phyloP scores from a whole-genome alignment of 1,140 invertebrate species.

The Pantala flavescens region DNA sequence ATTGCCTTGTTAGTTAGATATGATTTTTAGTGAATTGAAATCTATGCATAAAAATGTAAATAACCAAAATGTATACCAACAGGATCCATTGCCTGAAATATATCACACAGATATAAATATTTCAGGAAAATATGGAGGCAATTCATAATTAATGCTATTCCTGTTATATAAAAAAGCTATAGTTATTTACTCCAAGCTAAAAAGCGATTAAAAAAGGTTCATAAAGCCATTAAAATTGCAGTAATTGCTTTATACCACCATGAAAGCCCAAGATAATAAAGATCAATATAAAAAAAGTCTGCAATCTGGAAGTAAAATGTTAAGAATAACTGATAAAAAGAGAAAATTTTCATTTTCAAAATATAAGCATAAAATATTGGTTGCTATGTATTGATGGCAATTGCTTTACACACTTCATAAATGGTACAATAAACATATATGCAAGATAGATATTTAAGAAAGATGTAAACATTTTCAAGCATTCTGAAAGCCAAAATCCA shows the following conservation, averaged over 20 bases:
- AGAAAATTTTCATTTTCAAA: background rate
- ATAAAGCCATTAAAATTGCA: background rate
- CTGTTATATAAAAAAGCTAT: background rate
- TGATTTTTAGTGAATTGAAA: too few species aligned
- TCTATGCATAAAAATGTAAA: too few species aligned
- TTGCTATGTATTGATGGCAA: too few species aligned
- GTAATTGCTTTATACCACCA: background rate
- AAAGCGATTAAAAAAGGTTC: too few species aligned
- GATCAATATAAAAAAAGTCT: background rate
- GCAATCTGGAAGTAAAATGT: background rate
- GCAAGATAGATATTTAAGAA: too few species aligned
- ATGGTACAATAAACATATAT: too few species aligned
- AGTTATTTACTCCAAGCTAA: background rate
- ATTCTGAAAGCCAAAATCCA: too few species aligned
- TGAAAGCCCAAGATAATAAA: background rate
- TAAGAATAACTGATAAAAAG: background rate
- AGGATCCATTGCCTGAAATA: too few species aligned
- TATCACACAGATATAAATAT: background rate
- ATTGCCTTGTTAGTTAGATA: too few species aligned
- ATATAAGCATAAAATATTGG: background rate
- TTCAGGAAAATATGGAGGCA: background rate
- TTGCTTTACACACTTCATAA: too few species aligned
- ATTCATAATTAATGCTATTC: background rate
- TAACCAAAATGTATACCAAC: too few species aligned
- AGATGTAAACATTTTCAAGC: too few species aligned